Percentiles rank a stretch among this genome's conserved stretches.
phyloP scores from a whole-genome alignment of 1,140 invertebrate species.

The Condylostylus longicornis region DNA sequence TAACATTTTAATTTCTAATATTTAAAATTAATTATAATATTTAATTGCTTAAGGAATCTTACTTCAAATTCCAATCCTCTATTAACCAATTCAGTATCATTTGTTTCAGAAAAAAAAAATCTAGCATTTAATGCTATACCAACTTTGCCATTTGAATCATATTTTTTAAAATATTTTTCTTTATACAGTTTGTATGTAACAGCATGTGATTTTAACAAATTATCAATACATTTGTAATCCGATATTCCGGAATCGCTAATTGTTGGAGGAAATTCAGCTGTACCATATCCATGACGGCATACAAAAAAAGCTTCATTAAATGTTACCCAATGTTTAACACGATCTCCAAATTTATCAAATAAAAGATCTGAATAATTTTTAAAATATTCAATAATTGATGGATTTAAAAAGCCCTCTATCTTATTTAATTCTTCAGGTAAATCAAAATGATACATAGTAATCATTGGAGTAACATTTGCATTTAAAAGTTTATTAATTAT shows the following conservation, averaged over 20 bases:
- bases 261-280: constrained; percentile 22
- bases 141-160: constrained; percentile 23
- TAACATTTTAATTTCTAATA: too few species aligned
- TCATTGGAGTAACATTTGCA: constrained; percentile 36
- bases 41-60: constrained; percentile 1
- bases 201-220: constrained; percentile 38
- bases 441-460: constrained; percentile 43
- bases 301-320: neutral
- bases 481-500: constrained; percentile 42
- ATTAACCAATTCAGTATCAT: constrained; percentile 31
- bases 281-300: constrained; percentile 21
- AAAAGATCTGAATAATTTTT: constrained; percentile 36
- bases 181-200: constrained; percentile 33
- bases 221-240: constrained; percentile 36
- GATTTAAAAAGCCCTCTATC: constrained; percentile 41
- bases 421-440: constrained; percentile 39
- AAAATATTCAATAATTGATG: constrained; percentile 35
- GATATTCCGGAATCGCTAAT: constrained; percentile 28
- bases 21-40: too few species aligned
- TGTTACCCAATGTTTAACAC: constrained; percentile 8
- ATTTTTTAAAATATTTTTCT: constrained; percentile 18
- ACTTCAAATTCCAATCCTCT: constrained; percentile 35
- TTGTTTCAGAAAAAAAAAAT: constrained; percentile 34
- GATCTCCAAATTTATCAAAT: constrained; percentile 34
- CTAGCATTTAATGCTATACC: constrained; percentile 36